Evolutionary conservation across 2,888 invertebrate species (phyloP), one percentile per base, ranked within the genome.

Genomic region (Lydus trimaculatus): DNA sequence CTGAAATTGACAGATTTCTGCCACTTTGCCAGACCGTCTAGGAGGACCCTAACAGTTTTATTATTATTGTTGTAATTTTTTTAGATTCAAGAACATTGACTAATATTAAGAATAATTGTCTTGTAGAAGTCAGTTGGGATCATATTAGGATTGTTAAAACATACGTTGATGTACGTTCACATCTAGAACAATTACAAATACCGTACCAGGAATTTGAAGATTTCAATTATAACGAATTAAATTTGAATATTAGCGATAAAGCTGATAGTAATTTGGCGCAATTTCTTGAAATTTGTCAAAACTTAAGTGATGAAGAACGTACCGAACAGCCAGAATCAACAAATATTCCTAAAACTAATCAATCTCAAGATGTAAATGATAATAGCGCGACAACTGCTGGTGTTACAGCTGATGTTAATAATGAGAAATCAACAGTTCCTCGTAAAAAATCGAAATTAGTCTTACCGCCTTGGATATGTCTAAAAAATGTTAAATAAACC

Each of bases 191-290:
- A 39, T 68, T 82, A n/a, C 69, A 74, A 11, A 64, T 80, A 20
- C 69, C 70, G 13, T 84, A 83, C 70, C 70, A 76, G 58, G 84
- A 83, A 31, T 82, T 83, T 71, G 83, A 84, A 69, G 74, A 78
- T 61, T 73, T 72, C 48, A 28, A 61, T 60, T 71, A 23, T 25
- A 17, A 61, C 11, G 65, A 33, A 11, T 33, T 33, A 67, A 61
- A 11, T 6, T 36, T n/a, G 11, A 23, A 1, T 48, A 31, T 17
- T 11, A 13, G 7, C 31, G n/a, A 25, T 7, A 9, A 59, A 52
- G 58, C 3, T 17, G 8, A 39, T 39, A 28, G 6, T 13, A 56
- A 56, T 28, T 25, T 56, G 7, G 1, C 13, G 0, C 4, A 28
- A 6, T n/a, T 56, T 1, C 28, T 56, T 25, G 56, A 56, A 28